Evolutionary conservation across 2,113 vertebrate genomes (phyloP).

Genomic region (Sapajus apella): DNA sequence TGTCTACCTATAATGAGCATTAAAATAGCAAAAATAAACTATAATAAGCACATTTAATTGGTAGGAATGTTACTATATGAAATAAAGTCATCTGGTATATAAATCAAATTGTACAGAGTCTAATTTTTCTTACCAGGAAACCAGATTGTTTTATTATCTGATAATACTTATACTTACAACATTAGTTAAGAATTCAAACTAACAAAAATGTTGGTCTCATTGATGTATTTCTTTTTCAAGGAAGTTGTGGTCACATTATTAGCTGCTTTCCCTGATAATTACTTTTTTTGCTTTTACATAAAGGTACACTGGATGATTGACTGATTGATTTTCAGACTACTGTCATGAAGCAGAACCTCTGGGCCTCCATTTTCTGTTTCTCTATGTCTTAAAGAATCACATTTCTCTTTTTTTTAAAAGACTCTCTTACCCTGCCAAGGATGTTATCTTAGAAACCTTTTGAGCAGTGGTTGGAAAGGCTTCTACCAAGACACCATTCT

Average conservation of each 20-base stretch:
- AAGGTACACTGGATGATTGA: neutral
- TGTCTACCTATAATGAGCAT: neutral
- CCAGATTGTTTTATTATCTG: neutral
- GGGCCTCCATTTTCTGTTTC: neutral
- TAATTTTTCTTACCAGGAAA: neutral
- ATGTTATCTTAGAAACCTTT: neutral
- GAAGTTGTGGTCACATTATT: neutral
- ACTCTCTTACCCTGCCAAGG: neutral
- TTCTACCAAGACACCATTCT: neutral
- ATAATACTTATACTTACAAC: neutral
- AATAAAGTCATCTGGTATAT: neutral
- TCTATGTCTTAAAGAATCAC: neutral
- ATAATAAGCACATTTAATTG: neutral
- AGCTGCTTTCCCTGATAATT: neutral
- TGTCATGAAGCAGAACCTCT: neutral
- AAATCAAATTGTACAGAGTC: neutral
- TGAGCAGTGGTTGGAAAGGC: neutral
- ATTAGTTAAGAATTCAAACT: neutral
- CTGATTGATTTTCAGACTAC: neutral
- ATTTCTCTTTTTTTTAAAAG: neutral
- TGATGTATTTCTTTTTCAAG: neutral
- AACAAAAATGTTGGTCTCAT: neutral
- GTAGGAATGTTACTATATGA: neutral
- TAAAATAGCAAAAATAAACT: neutral
- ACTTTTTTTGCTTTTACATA: neutral